These are phyloP conservation scores for Chiloscyllium punctatum DNA, from an alignment of 2,797 vertebrate genomes.

Conservation along the genomic window DNA sequence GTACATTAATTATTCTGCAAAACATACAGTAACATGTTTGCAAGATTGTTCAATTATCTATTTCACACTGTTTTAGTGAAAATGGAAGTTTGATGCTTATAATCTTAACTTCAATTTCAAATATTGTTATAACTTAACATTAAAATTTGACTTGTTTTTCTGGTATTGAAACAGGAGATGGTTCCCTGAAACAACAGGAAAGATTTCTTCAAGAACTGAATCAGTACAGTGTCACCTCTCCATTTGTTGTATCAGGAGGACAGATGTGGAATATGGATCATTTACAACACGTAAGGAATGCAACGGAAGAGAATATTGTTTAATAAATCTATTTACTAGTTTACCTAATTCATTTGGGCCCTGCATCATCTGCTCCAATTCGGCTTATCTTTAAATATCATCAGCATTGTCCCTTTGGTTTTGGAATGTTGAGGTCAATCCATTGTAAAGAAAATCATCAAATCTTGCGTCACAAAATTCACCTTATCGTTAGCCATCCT, in stretches of 20 bases:
- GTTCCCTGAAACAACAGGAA: neutral
- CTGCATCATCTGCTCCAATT: neutral
- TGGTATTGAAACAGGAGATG: neutral
- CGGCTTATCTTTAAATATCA: neutral
- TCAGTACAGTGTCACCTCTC: neutral
- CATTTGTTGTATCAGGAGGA: slow-evolving; percentile 18
- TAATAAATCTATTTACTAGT: neutral
- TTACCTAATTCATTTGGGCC: neutral
- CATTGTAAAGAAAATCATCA: neutral
- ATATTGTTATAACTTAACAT: neutral
- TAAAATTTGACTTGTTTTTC: neutral
- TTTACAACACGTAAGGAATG: neutral
- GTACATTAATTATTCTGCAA: neutral
- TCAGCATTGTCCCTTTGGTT: neutral
- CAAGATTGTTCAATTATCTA: neutral
- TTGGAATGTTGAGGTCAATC: neutral
- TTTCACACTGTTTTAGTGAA: neutral
- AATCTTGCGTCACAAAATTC: neutral
- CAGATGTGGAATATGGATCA: slow-evolving; percentile 15
- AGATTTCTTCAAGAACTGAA: neutral
- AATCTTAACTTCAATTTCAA: too few species aligned
- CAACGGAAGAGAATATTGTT: neutral
- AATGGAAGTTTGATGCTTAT: neutral
- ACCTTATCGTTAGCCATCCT: neutral
- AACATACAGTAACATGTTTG: neutral